Evolutionary conservation across 2,113 vertebrate genomes (phyloP), one percentile per base, ranked within the genome.

Genomic region (Syngnathus typhle): DNA sequence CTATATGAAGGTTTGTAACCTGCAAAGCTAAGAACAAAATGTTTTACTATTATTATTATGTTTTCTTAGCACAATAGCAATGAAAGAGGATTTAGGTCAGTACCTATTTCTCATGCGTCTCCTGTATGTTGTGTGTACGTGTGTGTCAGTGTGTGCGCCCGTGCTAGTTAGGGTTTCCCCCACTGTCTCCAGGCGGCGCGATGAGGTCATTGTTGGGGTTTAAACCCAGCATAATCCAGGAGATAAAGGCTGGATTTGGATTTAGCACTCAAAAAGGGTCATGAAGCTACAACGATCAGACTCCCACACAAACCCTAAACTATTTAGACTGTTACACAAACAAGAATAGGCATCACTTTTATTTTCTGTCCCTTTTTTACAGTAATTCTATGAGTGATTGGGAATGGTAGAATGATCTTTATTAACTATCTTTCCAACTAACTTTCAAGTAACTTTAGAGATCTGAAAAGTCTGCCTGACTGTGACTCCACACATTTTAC

Each of bases 191-290:
- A 73, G 69, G 72, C 76, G 9, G 73, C 32, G 32, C 61, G 79
- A 85, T 91, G 89, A 90, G 87, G 90, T 89, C 90, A 91, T 88
- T 55, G 55, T 85, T 78, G 78, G 83, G 83, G 80, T 85, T 87
- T 90, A 86, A 89, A 21, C 75, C 78, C 75, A 85, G 72, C 79
- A 83, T 91, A 91, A 90, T 90, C 90, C 86, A 73, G 56, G 77
- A 86, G 89, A 89, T 89, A 73, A 89, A 66, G 71, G 47, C 68
- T 70, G 87, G 86, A 87, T 86, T 89, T 87, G 81, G 87, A 86
- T 87, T 89, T 86, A 84, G 66, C 76, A 61, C 76, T 84, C 64
- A 84, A 84, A 83, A 85, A 80, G 84, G 86, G 85, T 90, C 86
- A 89, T 52, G 69, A 60, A 52, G 73, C 74, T 77, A 72, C 71